Evolutionary conservation across 2,888 invertebrate species (phyloP).

Genomic region (Andrena camellia): DNA sequence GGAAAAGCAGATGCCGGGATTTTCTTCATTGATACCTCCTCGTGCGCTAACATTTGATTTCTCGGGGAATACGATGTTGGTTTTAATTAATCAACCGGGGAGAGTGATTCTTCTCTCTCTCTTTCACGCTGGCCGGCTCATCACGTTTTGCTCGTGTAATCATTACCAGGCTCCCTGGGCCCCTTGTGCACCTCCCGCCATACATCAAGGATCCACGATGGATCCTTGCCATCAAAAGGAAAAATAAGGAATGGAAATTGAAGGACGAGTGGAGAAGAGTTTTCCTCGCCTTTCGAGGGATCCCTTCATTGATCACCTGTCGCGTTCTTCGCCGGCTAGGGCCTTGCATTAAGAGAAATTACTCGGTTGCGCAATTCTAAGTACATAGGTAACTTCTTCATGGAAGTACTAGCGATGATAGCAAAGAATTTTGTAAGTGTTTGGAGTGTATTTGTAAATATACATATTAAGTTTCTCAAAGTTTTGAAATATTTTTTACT

Average conservation of each 20-base stretch:
- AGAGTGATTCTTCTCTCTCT: constrained; percentile 47
- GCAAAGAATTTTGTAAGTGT: too few species aligned
- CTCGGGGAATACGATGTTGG: constrained; percentile 70
- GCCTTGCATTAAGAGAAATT: not conserved
- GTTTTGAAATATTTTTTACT: not conserved
- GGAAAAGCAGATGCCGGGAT: constrained; percentile 62
- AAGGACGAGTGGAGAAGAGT: constrained; percentile 42
- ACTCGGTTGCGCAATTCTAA: constrained; percentile 16
- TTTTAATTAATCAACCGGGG: constrained; percentile 79
- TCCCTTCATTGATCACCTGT: constrained; percentile 52
- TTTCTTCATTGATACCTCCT: constrained; percentile 53
- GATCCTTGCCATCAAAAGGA: constrained; percentile 1
- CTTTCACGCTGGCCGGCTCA: not conserved
- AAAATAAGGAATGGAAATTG: constrained; percentile 63
- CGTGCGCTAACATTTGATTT: constrained; percentile 75
- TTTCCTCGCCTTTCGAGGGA: not conserved
- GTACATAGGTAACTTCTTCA: not conserved
- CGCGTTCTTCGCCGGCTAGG: too few species aligned
- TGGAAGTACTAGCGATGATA: too few species aligned
- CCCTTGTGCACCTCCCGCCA: constrained; percentile 8
- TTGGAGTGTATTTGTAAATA: too few species aligned
- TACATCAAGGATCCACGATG: constrained; percentile 32
- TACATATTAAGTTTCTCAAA: not conserved
- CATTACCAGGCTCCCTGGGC: constrained; percentile 52
- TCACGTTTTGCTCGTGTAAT: constrained; percentile 38